Percentiles rank a stretch among this genome's conserved stretches.
Conservation (phyloP, 2,797 vertebrate species). For the Denticeps clupeoides region DNA sequence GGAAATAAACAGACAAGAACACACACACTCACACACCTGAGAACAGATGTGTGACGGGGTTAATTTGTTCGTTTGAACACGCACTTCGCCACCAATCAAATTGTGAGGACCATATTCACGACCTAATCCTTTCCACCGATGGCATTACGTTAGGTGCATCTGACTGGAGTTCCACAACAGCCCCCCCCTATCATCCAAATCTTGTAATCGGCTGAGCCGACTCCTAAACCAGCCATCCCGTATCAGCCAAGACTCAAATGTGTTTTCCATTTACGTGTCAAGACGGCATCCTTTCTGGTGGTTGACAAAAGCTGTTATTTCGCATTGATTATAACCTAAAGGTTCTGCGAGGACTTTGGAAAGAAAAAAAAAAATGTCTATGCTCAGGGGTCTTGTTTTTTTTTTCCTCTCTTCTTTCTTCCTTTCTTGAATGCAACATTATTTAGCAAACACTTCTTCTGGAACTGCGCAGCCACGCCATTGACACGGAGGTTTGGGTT, state of each 20-base stretch:
- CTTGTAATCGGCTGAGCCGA: slow-evolving; percentile 88
- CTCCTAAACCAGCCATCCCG: slow-evolving; percentile 70
- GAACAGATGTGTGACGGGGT: too few relatives aligned
- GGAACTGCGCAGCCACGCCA: slow-evolving; percentile 43
- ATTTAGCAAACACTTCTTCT: slow-evolving; percentile 55
- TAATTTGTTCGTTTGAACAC: too few relatives aligned
- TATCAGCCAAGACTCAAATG: slow-evolving; percentile 80
- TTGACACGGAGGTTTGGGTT: slow-evolving; percentile 59
- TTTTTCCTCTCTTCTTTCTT: slow-evolving; percentile 39
- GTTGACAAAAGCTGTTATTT: slow-evolving; percentile 84
- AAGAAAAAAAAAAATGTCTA: slow-evolving; percentile 13
- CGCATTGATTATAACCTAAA: slow-evolving; percentile 81
- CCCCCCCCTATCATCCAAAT: slow-evolving; percentile 97
- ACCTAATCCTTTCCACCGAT: slow-evolving; percentile 67
- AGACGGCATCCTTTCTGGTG: slow-evolving; percentile 80
- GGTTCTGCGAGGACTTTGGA: slow-evolving; percentile 60
- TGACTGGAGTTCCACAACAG: slow-evolving; percentile 60
- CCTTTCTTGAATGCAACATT: slow-evolving; percentile 47
- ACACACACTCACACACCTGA: slow-evolving; percentile 31
- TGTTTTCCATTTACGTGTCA: slow-evolving; percentile 97
- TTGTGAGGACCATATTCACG: slow-evolving; percentile 54
- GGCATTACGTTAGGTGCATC: slow-evolving; percentile 54
- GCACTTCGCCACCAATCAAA: slow-evolving; percentile 50
- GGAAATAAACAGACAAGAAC: slow-evolving; percentile 28
- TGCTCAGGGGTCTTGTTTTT: slow-evolving; percentile 2